These are phyloP conservation scores for Entelurus aequoreus DNA, from an alignment of 2,113 vertebrate species.

Conservation along the genomic window DNA sequence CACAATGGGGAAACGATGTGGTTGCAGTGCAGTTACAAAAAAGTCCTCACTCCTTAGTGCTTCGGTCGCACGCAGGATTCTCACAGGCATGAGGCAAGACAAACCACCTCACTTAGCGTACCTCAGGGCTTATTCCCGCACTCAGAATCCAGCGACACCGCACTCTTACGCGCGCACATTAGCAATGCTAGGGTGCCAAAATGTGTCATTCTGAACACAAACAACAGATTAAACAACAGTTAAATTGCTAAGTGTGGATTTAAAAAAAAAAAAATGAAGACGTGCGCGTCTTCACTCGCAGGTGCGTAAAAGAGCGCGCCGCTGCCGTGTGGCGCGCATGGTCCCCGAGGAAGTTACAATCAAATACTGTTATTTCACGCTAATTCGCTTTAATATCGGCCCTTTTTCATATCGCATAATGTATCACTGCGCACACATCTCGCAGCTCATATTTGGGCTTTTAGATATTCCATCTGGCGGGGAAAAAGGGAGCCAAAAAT, in stretches of 20 bases:
- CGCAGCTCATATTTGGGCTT: not conserved
- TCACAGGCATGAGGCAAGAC: too few species aligned
- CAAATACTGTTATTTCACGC: slow-evolving; percentile 41
- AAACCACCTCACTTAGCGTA: too few species aligned
- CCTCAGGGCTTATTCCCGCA: too few species aligned
- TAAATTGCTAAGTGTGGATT: not conserved
- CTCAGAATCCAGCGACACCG: too few species aligned
- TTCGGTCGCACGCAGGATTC: too few species aligned
- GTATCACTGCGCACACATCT: slow-evolving; percentile 4
- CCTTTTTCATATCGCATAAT: slow-evolving; percentile 26
- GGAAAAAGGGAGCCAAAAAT: too few species aligned
- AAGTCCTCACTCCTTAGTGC: too few species aligned
- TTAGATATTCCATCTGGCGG: too few species aligned
- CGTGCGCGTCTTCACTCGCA: not conserved
- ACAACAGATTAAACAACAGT: not conserved
- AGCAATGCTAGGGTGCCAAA: not conserved
- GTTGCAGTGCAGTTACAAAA: too few species aligned
- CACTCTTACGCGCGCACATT: too few species aligned
- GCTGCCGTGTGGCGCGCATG: slow-evolving; percentile 11
- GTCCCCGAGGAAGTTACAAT: slow-evolving; percentile 27
- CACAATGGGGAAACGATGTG: too few species aligned
- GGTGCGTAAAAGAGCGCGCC: slow-evolving; percentile 15
- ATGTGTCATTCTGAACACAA: not conserved
- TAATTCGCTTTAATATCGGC: slow-evolving; percentile 42
- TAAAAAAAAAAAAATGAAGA: not conserved